Evolutionary conservation across 2,113 vertebrate genomes (phyloP), one percentile per base, ranked within the genome.

Genomic region (Ardeotis arabs): DNA sequence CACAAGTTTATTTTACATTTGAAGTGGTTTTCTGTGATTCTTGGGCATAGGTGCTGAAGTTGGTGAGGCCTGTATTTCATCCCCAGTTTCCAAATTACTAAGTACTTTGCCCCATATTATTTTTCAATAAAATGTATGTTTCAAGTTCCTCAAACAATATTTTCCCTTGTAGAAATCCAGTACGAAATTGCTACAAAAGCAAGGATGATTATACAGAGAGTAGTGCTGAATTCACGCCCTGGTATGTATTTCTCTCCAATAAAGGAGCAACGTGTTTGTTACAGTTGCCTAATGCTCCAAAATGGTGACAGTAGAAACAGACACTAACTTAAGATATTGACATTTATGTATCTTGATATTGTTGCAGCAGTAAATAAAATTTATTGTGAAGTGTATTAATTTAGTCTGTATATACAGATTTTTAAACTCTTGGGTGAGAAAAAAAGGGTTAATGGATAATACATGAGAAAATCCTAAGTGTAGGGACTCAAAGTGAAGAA

Each of bases 211-310:
- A 93, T 98, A 84, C 97, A 98, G 89, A 98, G 98, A 98, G 98
- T 99, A 29, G 97, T 99, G 47, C 91, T 99, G 81, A 97, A 98
- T 92, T 99, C 98, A 49, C 97, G 98, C 60, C 99, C 99, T 49
- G 99, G 99, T 99, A 98, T 19, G 98, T 97, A 97, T 97, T 94
- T 76, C 29, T 84, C 66, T 95, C 27, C 60, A 9, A 9, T 64
- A 29, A 82, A 58, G 64, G 47, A 91, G 35, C 55, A 79, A 3
- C 63, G 16, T 82, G 14, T 49, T 82, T 70, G 50, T 56, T 70
- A 31, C 47, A 10, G 27, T 87, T 92, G 62, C 28, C 50, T 74
- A 89, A 84, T 82, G 64, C 39, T 86, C 15, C 14, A 53, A 41
- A 95, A 84, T 27, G 18, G 5, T 39, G 41, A 89, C 22, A 52